phyloP scores from a whole-genome alignment of 2,113 vertebrate species.

The Cephalopholis sonnerati region DNA sequence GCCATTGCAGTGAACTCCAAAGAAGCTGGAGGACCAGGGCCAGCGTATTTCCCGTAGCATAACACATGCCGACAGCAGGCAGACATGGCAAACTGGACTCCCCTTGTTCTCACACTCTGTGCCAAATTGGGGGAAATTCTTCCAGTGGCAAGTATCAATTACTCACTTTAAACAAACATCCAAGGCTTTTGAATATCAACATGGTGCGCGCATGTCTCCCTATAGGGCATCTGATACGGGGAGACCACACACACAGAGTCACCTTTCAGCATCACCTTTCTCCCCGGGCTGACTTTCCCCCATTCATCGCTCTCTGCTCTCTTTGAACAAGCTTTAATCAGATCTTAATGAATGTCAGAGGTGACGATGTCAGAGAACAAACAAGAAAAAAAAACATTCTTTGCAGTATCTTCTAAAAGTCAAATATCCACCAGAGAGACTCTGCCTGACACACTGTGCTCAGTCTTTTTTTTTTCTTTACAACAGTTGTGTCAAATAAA shows the following conservation, averaged over 20 bases:
- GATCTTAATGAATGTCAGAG: constrained; percentile 11
- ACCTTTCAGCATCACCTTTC: constrained; percentile 70
- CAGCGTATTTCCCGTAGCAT: constrained; percentile 75
- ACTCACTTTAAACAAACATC: constrained; percentile 83
- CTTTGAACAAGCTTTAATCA: not conserved
- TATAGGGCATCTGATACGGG: constrained; percentile 72
- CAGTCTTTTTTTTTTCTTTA: constrained; percentile 9
- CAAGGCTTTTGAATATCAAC: constrained; percentile 80
- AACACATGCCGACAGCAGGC: constrained; percentile 77
- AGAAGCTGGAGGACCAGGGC: constrained; percentile 62
- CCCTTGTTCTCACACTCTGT: constrained; percentile 80
- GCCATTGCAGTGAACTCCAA: constrained; percentile 68
- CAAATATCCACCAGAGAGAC: not conserved
- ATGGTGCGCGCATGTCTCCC: constrained; percentile 60
- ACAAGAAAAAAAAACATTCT: not conserved
- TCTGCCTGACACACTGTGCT: not conserved
- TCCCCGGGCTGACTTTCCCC: constrained; percentile 21
- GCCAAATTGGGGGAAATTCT: constrained; percentile 87
- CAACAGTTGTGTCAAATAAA: constrained; percentile 51
- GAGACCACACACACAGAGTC: constrained; percentile 79
- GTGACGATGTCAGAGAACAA: constrained; percentile 5
- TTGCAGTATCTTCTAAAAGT: not conserved
- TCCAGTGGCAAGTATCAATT: constrained; percentile 86
- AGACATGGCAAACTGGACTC: constrained; percentile 78
- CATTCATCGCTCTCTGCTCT: not conserved